Conservation (phyloP, 2,888 invertebrate species). For the Mesopsocus fuscifrons region DNA sequence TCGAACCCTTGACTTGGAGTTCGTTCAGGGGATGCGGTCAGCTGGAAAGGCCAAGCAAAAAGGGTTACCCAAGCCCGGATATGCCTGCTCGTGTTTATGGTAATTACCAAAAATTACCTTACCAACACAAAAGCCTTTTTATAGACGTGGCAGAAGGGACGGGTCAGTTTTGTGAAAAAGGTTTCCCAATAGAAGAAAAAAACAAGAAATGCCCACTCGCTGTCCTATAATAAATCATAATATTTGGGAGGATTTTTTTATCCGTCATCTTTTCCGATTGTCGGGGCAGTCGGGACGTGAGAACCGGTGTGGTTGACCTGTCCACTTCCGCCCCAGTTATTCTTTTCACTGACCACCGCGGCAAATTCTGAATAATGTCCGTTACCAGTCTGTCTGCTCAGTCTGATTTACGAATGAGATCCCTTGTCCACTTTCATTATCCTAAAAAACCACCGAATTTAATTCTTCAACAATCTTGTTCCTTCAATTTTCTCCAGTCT, state of each 20-base stretch:
- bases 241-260: slow-evolving; percentile 8
- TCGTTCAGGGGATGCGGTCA: background rate
- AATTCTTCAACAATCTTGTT: too few species aligned
- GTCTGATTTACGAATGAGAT: too few species aligned
- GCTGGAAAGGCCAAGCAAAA: background rate
- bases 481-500: too few species aligned
- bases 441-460: too few species aligned
- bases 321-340: too few species aligned
- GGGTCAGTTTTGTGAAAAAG: slow-evolving; percentile 3
- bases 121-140: slow-evolving; percentile 3
- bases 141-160: background rate
- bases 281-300: background rate
- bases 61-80: background rate
- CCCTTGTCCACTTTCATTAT: too few species aligned
- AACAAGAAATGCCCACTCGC: slow-evolving; percentile 7
- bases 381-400: too few species aligned
- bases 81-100: slow-evolving; percentile 6
- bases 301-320: too few species aligned
- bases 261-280: background rate
- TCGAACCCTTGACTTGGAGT: background rate
- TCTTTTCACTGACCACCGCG: too few species aligned
- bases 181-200: background rate
- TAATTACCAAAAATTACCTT: slow-evolving; percentile 8
- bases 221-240: slow-evolving; percentile 9
- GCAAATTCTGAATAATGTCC: too few species aligned